A percentile compares a stretch with the other conserved stretches of the same genome.
These are phyloP conservation scores for Coremacera marginata DNA, from an alignment of 2,888 invertebrate genomes.

Conservation along the genomic window DNA sequence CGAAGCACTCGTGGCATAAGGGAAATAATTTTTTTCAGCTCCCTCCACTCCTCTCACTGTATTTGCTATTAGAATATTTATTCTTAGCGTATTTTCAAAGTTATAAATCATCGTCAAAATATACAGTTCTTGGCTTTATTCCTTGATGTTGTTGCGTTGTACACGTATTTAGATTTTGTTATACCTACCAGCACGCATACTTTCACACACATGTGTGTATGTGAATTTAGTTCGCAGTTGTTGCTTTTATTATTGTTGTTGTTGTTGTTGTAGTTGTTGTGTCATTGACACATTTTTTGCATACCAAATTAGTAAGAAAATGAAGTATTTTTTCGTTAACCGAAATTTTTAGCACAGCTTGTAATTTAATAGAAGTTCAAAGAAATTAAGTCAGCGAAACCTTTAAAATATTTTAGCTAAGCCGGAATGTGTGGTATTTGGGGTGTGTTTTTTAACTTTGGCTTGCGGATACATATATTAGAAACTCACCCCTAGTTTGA, in stretches of 20 bases:
- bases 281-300: slow-evolving; percentile 36
- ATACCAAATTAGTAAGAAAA: slow-evolving; percentile 28
- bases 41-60: background rate
- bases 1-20: slow-evolving; percentile 13
- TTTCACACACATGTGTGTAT: background rate
- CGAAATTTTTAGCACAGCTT: background rate
- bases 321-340: background rate
- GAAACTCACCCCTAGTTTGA: background rate
- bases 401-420: background rate
- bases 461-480: no score
- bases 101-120: slow-evolving; percentile 38
- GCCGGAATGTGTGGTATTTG: no score
- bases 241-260: slow-evolving; percentile 16
- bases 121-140: slow-evolving; percentile 1
- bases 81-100: slow-evolving; percentile 32
- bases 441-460: no score
- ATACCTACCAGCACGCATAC: no score
- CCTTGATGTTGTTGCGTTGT: background rate
- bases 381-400: background rate
- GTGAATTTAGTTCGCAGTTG: slow-evolving; percentile 5
- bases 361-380: slow-evolving; percentile 19
- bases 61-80: background rate
- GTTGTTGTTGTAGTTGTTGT: slow-evolving; percentile 15
- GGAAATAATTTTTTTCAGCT: background rate
- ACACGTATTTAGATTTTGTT: background rate